Evolutionary conservation across 2,888 invertebrate genomes (phyloP), one percentile per base, ranked within the genome.

Genomic region (Erynnis tages): DNA sequence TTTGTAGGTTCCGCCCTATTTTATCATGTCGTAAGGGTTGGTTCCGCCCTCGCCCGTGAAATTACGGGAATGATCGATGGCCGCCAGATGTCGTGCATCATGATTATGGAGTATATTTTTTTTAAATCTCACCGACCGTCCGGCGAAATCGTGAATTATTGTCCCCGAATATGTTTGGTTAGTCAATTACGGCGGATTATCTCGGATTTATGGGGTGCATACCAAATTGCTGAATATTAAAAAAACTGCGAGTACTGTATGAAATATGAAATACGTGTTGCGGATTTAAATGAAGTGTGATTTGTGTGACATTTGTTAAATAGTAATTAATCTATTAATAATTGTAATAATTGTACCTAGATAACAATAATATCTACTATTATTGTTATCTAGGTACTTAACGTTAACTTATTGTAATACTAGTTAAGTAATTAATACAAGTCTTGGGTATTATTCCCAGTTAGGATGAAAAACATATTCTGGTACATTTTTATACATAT

Each of bases 61-160:
- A 78, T 77, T 73, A 74, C 75, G 60, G 60, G 61, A 58, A 73
- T 83, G 82, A 83, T 82, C 74, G 79, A 84, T 82, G 73, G 69
- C 60, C 61, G 66, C 67, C 79, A 77, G 75, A 76, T 78, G 75
- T 69, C 73, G 66, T 65, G 67, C 56, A 56, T 62, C 63, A 65
- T 71, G 76, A 79, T 77, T 76, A 73, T 61, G 61, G 58, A 54
- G 59, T 32, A 41, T 58, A 60, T 58, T 58, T 61, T 57, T 55
- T 59, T 55, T 54, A 49, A 54, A 56, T 53, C 45, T 27, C 45
- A 50, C 55, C 53, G 54, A 50, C 55, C 53, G 54, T 58, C 34
- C 44, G 38, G 44, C 29, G 55, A 38, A 55, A 57, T 54, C 53
- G 56, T 59, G 57, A 62, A 57, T 58, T 61, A 61, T 55, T 50